Percentiles rank a stretch among this genome's conserved stretches.
phyloP scores from a whole-genome alignment of 2,113 vertebrate species.

The Prinia subflava region DNA sequence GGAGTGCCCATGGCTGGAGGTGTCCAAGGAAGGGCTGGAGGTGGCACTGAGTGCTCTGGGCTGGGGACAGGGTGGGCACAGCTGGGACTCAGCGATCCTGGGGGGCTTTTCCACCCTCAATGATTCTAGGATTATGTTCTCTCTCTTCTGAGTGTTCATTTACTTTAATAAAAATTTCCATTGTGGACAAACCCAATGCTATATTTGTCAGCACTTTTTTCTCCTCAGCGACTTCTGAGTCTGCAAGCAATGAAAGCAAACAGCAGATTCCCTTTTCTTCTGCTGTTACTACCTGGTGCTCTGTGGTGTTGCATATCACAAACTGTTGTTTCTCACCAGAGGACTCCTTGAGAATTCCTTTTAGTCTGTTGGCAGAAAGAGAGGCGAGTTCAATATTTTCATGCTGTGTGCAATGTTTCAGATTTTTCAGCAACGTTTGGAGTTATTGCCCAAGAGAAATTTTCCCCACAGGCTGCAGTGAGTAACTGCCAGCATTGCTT shows the following conservation, averaged over 20 bases:
- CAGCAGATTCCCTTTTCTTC: neutral
- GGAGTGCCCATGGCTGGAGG: neutral
- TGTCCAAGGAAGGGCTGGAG: neutral
- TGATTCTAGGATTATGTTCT: neutral
- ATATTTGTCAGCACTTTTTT: neutral
- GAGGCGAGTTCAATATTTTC: slow-evolving; percentile 7
- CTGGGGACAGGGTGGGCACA: neutral
- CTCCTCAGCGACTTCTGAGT: neutral
- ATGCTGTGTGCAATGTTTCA: neutral
- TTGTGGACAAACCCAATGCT: neutral
- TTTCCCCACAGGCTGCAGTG: neutral
- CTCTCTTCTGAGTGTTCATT: neutral
- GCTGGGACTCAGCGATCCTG: rapidly evolving
- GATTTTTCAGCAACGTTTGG: neutral
- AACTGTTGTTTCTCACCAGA: neutral
- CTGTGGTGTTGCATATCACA: neutral
- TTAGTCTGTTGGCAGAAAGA: neutral
- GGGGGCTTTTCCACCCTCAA: rapidly evolving
- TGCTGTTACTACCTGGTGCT: neutral
- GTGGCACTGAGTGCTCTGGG: neutral
- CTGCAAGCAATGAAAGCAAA: neutral
- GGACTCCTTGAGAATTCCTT: neutral
- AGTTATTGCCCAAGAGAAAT: neutral
- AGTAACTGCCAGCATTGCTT: neutral
- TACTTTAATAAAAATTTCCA: neutral